Percentiles rank a stretch among this genome's conserved stretches.
phyloP scores from a whole-genome alignment of 1,140 invertebrate genomes.

The Aculops lycopersici region DNA sequence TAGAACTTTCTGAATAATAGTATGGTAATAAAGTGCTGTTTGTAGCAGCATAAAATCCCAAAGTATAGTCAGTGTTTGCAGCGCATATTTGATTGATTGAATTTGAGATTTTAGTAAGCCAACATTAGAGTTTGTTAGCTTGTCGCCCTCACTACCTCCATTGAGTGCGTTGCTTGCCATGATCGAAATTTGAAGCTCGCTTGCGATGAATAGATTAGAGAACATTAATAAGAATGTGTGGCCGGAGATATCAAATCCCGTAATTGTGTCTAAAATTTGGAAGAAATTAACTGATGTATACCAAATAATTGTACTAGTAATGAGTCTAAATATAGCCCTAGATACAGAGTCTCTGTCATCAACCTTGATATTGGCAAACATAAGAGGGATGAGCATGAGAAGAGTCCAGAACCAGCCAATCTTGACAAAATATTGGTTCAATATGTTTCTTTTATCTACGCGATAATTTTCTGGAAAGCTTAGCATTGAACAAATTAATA shows the following conservation, averaged over 20 bases:
- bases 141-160: background rate
- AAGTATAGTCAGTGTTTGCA: conserved; percentile 3
- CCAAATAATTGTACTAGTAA: background rate
- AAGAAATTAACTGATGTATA: background rate
- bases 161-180: too few species aligned
- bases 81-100: background rate
- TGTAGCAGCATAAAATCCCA: conserved; percentile 10
- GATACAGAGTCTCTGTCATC: background rate
- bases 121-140: background rate
- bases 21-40: conserved; percentile 8
- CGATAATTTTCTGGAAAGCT: too few species aligned
- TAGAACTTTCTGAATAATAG: conserved; percentile 7
- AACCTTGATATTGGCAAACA: background rate
- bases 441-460: background rate
- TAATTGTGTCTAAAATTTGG: background rate
- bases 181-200: background rate
- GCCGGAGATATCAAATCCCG: background rate
- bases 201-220: background rate
- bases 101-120: conserved; percentile 1
- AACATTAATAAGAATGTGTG: background rate
- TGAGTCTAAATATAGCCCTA: background rate
- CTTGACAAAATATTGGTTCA: background rate
- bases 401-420: background rate
- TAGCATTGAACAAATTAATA: too few species aligned
- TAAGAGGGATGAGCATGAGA: background rate